Base-by-base conservation (phyloP, 2,113 vertebrate genomes). In the Aplodontia rufa region DNA sequence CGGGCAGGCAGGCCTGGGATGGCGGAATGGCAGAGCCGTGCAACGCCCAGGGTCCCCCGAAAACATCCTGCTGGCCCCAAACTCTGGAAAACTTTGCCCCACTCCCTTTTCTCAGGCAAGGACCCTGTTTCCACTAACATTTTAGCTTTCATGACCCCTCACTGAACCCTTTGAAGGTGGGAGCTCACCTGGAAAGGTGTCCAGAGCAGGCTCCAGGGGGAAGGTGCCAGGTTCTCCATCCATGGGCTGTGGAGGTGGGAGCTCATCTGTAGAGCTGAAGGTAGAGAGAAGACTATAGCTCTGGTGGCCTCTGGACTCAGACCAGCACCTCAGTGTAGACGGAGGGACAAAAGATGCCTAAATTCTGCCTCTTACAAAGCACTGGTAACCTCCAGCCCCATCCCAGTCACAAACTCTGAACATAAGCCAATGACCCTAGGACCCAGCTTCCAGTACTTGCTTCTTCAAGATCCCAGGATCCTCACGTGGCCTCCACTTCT, bases 181-280 rank as follows among this genome's bases (percentile, higher is more conserved):
- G 10, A 2, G 30, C 94, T 91, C 49, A 97, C 97, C 97, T 81
- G 95, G 79, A n/a, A 93, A 82, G 26, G 51, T 20, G 30, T 89
- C 94, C 60, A 91, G 92, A 45, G 80, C 66, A 2, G 83, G 1
- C 16, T 93, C 91, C 35, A 68, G 87, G 66, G 91, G 60, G 60
- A 88, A 58, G 37, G 82, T 2, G 0, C 64, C 76, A 12, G 84
- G 87, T 53, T 81, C 85, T 22, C 80, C 20, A 6, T 94, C 86
- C 32, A 20, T 0, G 3, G 83, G 68, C 79, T 17, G 8, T 0
- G 79, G 1, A 3, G 86, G n/a, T 0, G 35, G 79, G 37, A 55
- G 37, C 17, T 93, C 86, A 3, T 94, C 11, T 1, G 35, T 40
- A 28, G 96, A 87, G 53, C 97, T 97, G 64, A 45, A 71, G 35